Evolutionary conservation across 2,113 vertebrate genomes (phyloP), one percentile per base, ranked within the genome.

Genomic region (Mastomys coucha): DNA sequence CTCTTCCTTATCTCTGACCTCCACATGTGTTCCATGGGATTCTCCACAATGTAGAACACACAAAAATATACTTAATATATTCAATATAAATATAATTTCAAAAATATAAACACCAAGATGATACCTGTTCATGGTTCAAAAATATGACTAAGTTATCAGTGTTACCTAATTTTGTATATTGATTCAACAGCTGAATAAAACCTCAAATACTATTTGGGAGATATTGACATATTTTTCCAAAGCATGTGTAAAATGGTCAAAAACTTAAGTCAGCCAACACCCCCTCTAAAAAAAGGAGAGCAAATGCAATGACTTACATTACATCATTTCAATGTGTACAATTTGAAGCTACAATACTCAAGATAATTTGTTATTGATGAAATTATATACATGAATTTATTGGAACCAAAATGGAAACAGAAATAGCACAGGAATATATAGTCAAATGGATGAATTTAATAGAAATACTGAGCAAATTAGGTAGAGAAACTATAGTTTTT

Each of bases 261-360:
- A 81, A 11, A 24, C 1, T 12, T 58, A 58, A 33, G 2, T 13
- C 28, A 51, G 24, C 28, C 7, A 33, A 78, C 42, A 76, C 28
- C 6, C 4, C 1, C 65, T 5, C 26, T 0, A 1, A 2, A 12
- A n/a, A 81, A 81, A 56, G 33, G 17, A 14, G 2, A 60, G 22
- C 5, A 39, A 60, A 60, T 58, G 58, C 4, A n/a, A 7, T 51
- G 16, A 53, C 51, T 33, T 53, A 10, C 28, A 36, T n/a, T 58
- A 82, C 5, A 24, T 3, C 5, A 58, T 82, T 58, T 81, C 20
- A 60, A 13, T 58, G 1, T 56, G 26, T 60, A n/a, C 22, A 13
- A 14, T 82, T 5, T n/a, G 14, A 39, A 58, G 33, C 53, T 24
- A 39, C 11, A 82, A 2, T 7, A 39, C 20, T 39, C 20, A 60